These are phyloP conservation scores for Morpho helenor DNA, from an alignment of 2,888 invertebrate species.

Conservation along the genomic window DNA sequence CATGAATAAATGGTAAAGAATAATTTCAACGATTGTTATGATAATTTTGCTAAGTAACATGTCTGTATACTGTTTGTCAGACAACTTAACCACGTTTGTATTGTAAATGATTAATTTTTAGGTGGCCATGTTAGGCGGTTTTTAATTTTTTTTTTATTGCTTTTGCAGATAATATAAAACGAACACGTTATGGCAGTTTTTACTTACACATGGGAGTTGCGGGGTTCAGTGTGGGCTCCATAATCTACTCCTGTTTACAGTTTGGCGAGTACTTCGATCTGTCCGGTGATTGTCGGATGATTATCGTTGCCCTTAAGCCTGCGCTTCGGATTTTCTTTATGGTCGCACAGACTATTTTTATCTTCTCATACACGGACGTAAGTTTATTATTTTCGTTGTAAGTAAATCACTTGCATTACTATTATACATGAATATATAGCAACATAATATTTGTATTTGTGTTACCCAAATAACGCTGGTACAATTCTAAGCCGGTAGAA, in stretches of 20 bases:
- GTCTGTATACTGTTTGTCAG: no score
- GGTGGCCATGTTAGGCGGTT: no score
- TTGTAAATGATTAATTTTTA: no score
- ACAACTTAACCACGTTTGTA: no score
- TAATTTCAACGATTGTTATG: no score
- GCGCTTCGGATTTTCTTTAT: slow-evolving; percentile 81
- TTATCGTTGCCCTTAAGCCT: slow-evolving; percentile 81
- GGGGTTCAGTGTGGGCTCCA: slow-evolving; percentile 83
- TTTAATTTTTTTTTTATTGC: slow-evolving; percentile 1
- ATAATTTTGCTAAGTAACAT: no score
- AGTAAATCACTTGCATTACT: no score
- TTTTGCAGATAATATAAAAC: slow-evolving; percentile 47
- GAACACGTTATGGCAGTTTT: slow-evolving; percentile 79
- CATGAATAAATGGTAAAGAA: no score
- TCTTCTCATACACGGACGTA: slow-evolving; percentile 85
- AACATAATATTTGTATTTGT: no score
- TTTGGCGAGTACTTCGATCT: slow-evolving; percentile 85
- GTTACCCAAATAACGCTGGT: no score
- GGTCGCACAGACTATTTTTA: slow-evolving; percentile 85
- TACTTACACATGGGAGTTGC: slow-evolving; percentile 82
- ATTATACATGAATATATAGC: no score
- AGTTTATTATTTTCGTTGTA: slow-evolving; percentile 35
- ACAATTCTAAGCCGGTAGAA: no score
- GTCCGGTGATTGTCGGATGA: slow-evolving; percentile 79
- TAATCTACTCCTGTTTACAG: slow-evolving; percentile 85